Percentiles rank a stretch among this genome's conserved stretches.
Evolutionary conservation across 2,888 invertebrate species (phyloP).

Genomic region (Plagodis dolabraria): DNA sequence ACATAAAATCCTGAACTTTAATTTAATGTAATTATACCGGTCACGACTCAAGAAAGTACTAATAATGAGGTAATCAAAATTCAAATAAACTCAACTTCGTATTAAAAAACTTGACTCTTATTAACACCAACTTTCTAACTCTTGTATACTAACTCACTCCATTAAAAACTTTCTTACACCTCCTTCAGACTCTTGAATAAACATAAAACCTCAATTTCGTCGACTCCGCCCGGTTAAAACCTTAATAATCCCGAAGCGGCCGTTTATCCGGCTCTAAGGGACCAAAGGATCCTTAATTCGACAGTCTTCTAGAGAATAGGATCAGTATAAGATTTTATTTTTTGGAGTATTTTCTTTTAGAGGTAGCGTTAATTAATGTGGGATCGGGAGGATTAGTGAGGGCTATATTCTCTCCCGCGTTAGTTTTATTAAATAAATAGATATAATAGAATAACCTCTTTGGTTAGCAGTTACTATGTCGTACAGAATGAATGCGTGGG

Average conservation of each 20-base stretch:
- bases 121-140: background rate
- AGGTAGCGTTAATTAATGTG: conserved; percentile 25
- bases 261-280: conserved; percentile 35
- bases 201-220: conserved; percentile 35
- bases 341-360: conserved; percentile 26
- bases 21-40: no score
- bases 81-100: no score
- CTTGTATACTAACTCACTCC: conserved; percentile 14
- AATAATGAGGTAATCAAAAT: no score
- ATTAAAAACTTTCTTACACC: conserved; percentile 29
- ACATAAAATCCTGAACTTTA: no score
- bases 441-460: no score
- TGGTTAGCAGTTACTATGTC: no score
- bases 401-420: background rate
- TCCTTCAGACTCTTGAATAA: conserved; percentile 27
- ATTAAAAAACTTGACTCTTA: background rate
- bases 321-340: conserved; percentile 37
- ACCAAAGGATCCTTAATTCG: conserved; percentile 44
- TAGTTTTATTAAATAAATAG: no score
- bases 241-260: conserved; percentile 38
- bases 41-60: no score
- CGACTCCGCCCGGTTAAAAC: conserved; percentile 29
- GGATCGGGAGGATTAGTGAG: conserved; percentile 14
- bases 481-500: no score
- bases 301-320: conserved; percentile 33